Base-by-base conservation (phyloP, 2,888 invertebrate species). In the Drosophila demipolita region DNA sequence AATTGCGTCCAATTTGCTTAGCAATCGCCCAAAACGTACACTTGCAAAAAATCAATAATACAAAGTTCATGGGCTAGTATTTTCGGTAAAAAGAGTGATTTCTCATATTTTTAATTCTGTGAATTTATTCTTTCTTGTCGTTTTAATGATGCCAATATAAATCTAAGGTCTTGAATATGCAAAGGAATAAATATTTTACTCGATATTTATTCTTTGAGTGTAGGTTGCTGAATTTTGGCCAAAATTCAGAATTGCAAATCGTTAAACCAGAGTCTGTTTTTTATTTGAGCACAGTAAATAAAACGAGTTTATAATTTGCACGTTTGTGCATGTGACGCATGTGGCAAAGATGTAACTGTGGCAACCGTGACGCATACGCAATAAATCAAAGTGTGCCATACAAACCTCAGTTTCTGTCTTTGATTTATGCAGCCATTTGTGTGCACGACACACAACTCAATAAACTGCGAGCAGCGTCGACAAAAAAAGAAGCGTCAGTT, bases 351-450 rank as follows among this genome's bases (percentile, higher is more conserved):
- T 59, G 68, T 53, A 45, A 23, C 54, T 49, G 32, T 57, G 66
- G 79, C 64, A 67, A 45, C 59, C 52, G 36, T 62, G 54, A 50
- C 73, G 77, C 64, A 69, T 66, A 57, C 60, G 74, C 62, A 74
- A 82, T 82, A 82, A 73, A 73, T 78, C 81, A 73, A 72, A 67
- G 55, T 17, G 63, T 45, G 42, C 69, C 62, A 40, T 50, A 40
- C 55, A 55, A 12, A 54, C 23, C 26, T 23, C 55, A 32, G 68
- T 85, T 60, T 40, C 59, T 80, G 89, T 85, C 83, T 88, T 88
- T 80, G 89, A 84, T 88, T 88, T 88, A 86, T 84, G 86, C 63
- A 68, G 65, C 53, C 67, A 65, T 35, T 66, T 59, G 57, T 74
- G 59, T 66, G 38, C 26, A 36, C 40, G 49, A 52, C 73, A 54